These are phyloP conservation scores for Oligia strigilis DNA, from an alignment of 2,888 invertebrate genomes.

Conservation along the genomic window DNA sequence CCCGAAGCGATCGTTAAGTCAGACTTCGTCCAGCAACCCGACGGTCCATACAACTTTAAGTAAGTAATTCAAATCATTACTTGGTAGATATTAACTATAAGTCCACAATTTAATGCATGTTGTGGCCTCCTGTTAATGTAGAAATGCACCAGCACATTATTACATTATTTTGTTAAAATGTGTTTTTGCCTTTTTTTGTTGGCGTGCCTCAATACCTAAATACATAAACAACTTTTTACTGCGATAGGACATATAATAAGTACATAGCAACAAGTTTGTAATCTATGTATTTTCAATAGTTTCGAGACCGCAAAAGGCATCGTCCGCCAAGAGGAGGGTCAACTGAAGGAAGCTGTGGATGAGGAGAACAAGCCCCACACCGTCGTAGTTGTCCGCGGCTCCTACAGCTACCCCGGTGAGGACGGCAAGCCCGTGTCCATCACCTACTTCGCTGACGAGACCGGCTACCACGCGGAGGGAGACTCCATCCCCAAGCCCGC, in stretches of 20 bases:
- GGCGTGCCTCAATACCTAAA: neutral
- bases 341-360: conserved; percentile 82
- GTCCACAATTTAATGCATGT: neutral
- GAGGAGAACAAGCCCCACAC: conserved; percentile 90
- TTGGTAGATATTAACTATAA: neutral
- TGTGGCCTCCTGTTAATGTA: too few relatives aligned
- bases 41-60: conserved; percentile 27
- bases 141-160: too few relatives aligned
- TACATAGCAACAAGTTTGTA: neutral
- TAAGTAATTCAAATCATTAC: conserved; percentile 27
- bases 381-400: conserved; percentile 91
- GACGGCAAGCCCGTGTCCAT: conserved; percentile 90
- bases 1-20: conserved; percentile 15
- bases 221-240: neutral
- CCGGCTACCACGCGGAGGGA: conserved; percentile 91
- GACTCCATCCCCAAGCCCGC: conserved; percentile 90
- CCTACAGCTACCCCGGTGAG: conserved; percentile 89
- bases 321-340: conserved; percentile 87
- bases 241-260: neutral
- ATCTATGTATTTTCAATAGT: conserved; percentile 23
- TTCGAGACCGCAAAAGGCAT: conserved; percentile 91
- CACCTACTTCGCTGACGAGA: conserved; percentile 91
- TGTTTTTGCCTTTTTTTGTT: neutral
- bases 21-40: neutral
- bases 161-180: neutral